Conservation (phyloP, 2,888 invertebrate species). For the Lycocerus yunnanus region DNA sequence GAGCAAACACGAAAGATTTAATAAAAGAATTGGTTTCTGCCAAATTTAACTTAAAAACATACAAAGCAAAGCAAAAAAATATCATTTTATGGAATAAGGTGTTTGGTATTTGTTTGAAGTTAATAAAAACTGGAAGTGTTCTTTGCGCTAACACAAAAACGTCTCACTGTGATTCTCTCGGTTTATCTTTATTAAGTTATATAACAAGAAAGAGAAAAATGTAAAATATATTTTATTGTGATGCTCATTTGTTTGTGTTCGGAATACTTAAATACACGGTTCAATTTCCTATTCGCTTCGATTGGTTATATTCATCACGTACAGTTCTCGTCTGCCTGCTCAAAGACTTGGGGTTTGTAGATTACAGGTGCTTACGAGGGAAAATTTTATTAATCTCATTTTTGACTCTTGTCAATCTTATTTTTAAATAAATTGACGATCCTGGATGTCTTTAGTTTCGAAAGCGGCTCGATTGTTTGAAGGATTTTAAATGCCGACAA, state of each 20-base stretch:
- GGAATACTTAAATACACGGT: conserved; percentile 9
- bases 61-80: not conserved
- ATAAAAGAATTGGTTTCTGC: not conserved
- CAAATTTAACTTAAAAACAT: not conserved
- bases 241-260: conserved; percentile 19
- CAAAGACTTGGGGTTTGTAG: conserved; percentile 12
- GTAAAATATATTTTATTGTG: conserved; percentile 7
- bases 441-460: not conserved
- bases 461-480: not conserved
- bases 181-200: not conserved
- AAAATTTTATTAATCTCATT: conserved; percentile 13
- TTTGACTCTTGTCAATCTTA: not conserved
- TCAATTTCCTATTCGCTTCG: conserved; percentile 8
- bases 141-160: not conserved
- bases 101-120: not conserved
- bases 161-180: not conserved
- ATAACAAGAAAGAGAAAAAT: not conserved
- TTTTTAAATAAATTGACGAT: not conserved
- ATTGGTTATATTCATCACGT: conserved; percentile 16
- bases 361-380: conserved; percentile 11
- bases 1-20: not conserved
- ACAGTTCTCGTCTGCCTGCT: conserved; percentile 5
- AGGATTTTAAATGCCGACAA: not conserved
- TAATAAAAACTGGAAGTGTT: not conserved
- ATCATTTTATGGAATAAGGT: not conserved